These are phyloP conservation scores for Neotoma lepida DNA, from an alignment of 2,113 vertebrate species.

Conservation along the genomic window DNA sequence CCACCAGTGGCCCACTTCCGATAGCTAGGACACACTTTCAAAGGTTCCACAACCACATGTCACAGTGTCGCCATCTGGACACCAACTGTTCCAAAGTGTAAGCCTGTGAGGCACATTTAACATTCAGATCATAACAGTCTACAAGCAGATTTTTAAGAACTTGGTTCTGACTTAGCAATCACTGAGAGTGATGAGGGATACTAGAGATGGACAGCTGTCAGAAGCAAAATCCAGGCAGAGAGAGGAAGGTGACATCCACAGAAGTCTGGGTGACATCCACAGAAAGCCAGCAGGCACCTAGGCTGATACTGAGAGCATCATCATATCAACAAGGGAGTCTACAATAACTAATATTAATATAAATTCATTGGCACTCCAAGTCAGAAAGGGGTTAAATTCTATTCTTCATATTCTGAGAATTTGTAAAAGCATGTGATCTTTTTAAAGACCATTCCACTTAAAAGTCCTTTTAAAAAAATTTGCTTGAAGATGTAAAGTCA, in stretches of 20 bases:
- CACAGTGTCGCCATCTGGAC: neutral
- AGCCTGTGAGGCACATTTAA: neutral
- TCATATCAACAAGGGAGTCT: neutral
- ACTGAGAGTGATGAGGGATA: neutral
- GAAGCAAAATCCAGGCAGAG: neutral
- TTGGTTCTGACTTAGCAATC: neutral
- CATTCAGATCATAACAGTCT: neutral
- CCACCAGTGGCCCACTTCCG: neutral
- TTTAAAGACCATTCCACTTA: slow-evolving; percentile 52
- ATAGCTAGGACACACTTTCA: neutral
- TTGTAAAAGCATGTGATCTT: neutral
- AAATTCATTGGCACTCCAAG: neutral
- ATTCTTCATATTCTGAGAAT: slow-evolving; percentile 5
- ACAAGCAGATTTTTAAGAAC: neutral
- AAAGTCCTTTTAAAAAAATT: slow-evolving; percentile 24
- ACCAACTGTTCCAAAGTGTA: neutral
- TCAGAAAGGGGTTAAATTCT: slow-evolving; percentile 27
- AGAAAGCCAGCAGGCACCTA: neutral
- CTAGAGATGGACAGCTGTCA: neutral
- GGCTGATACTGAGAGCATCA: neutral
- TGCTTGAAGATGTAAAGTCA: slow-evolving; percentile 58
- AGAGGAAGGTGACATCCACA: neutral
- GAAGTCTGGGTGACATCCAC: neutral
- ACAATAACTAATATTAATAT: neutral
- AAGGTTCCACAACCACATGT: neutral